These are phyloP conservation scores for Calypte anna DNA, from an alignment of 2,113 vertebrate species.

Conservation along the genomic window DNA sequence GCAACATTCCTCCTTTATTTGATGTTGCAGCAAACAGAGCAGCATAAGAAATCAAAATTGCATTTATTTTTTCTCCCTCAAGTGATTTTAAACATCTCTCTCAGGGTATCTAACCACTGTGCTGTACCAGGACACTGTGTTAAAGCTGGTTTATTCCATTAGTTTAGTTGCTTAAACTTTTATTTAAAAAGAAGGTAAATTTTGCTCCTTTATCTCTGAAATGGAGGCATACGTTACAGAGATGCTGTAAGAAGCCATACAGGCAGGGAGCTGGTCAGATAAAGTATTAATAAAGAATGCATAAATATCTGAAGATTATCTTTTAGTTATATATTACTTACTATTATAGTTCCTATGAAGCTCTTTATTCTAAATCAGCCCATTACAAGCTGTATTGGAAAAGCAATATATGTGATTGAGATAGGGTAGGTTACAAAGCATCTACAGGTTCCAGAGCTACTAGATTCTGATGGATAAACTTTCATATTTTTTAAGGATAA, in stretches of 20 bases:
- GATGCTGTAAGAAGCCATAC: not conserved
- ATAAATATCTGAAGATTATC: slow-evolving; percentile 33
- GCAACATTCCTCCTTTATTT: not conserved
- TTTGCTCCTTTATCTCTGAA: not conserved
- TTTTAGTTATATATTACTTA: slow-evolving; percentile 14
- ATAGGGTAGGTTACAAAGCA: slow-evolving; percentile 52
- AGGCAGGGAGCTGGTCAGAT: slow-evolving; percentile 2
- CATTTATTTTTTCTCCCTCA: not conserved
- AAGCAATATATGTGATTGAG: slow-evolving; percentile 64
- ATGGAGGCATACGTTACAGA: not conserved
- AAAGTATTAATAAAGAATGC: not conserved
- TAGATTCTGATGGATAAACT: slow-evolving; percentile 69
- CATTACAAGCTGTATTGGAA: slow-evolving; percentile 39
- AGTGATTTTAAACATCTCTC: not conserved
- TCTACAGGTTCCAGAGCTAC: not conserved
- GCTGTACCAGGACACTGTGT: not conserved
- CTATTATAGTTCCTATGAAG: slow-evolving; percentile 8
- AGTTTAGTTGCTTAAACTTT: not conserved
- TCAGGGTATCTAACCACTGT: not conserved
- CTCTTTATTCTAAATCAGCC: slow-evolving; percentile 59
- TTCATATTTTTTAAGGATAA: slow-evolving; percentile 68
- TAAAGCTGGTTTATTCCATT: not conserved
- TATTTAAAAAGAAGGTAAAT: not conserved
- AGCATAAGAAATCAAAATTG: not conserved
- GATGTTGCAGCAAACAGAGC: not conserved